phyloP scores from a whole-genome alignment of 2,888 invertebrate genomes.

The Anorthoa munda region DNA sequence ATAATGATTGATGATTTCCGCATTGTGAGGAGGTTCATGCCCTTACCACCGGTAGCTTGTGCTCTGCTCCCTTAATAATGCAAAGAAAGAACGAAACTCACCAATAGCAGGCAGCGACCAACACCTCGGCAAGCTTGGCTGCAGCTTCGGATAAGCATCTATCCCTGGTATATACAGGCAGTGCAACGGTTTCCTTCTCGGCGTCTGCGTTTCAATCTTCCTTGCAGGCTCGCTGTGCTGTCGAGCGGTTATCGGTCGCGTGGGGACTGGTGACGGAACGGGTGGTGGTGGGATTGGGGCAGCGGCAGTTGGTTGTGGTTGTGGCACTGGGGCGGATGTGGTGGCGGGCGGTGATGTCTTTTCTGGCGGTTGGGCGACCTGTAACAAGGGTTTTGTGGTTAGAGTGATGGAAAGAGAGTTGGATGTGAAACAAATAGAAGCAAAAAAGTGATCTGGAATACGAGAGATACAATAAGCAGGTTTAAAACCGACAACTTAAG shows the following conservation, averaged over 20 bases:
- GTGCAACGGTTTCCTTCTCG: slow-evolving; percentile 71
- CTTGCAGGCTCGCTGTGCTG: slow-evolving; percentile 33
- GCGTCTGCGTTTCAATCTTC: slow-evolving; percentile 34
- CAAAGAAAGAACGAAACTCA: no score
- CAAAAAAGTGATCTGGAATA: neutral
- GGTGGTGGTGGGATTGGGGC: slow-evolving; percentile 35
- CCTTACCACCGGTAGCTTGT: no score
- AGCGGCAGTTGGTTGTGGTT: slow-evolving; percentile 18
- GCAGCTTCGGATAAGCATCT: slow-evolving; percentile 94
- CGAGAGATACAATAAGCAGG: no score
- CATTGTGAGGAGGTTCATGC: no score
- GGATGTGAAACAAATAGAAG: neutral
- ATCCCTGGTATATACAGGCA: slow-evolving; percentile 95
- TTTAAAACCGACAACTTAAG: no score
- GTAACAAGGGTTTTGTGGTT: slow-evolving; percentile 20
- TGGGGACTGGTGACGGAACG: slow-evolving; percentile 17
- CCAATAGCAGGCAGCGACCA: slow-evolving; percentile 94
- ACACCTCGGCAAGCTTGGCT: slow-evolving; percentile 92
- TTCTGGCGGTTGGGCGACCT: slow-evolving; percentile 52
- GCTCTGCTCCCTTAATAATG: no score
- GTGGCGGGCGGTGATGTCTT: slow-evolving; percentile 50
- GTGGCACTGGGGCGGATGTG: slow-evolving; percentile 7
- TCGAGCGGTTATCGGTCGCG: slow-evolving; percentile 16
- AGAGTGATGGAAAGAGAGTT: neutral
- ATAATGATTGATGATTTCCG: no score